These are phyloP conservation scores for Pseudochaenichthys georgianus DNA, from an alignment of 2,797 vertebrate species.

Conservation along the genomic window DNA sequence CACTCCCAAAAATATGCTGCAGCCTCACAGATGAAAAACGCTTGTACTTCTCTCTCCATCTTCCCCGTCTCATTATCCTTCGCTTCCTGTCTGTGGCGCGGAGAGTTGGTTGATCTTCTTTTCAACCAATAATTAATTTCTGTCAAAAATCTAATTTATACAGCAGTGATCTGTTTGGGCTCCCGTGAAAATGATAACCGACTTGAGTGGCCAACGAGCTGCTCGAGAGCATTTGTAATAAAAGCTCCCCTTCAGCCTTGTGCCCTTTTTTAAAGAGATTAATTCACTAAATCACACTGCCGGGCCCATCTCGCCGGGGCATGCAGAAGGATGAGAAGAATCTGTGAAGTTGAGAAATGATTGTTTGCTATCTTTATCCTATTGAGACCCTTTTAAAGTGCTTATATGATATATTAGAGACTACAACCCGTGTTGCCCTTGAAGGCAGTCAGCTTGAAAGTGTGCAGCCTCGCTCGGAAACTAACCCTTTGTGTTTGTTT, in stretches of 20 bases:
- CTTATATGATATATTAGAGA: conserved; percentile 30
- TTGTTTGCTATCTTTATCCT: conserved; percentile 41
- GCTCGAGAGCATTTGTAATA: conserved; percentile 58
- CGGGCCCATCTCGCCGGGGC: conserved; percentile 24
- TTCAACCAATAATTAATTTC: conserved; percentile 71
- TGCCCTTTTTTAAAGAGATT: conserved; percentile 70
- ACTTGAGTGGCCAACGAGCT: conserved; percentile 17
- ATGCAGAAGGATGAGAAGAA: conserved; percentile 34
- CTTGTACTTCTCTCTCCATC: conserved; percentile 4
- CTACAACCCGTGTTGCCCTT: conserved; percentile 32
- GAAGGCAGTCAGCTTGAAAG: conserved; percentile 16
- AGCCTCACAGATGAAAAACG: conserved; percentile 22
- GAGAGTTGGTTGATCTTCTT: conserved; percentile 45
- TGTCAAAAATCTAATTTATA: conserved; percentile 72
- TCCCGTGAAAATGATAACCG: conserved; percentile 50
- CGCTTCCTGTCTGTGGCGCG: conserved; percentile 31
- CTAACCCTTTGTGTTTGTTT: conserved; percentile 31
- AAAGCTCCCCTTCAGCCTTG: conserved; percentile 52
- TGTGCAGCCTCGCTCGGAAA: conserved; percentile 16
- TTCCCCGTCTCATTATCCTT: conserved; percentile 22
- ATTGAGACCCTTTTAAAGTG: conserved; percentile 43
- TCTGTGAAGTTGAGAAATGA: conserved; percentile 50
- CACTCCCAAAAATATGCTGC: not conserved
- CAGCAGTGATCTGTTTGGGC: conserved; percentile 58
- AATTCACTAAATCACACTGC: conserved; percentile 70